These are phyloP conservation scores for Hesperia comma DNA, from an alignment of 2,888 invertebrate genomes.

Conservation along the genomic window DNA sequence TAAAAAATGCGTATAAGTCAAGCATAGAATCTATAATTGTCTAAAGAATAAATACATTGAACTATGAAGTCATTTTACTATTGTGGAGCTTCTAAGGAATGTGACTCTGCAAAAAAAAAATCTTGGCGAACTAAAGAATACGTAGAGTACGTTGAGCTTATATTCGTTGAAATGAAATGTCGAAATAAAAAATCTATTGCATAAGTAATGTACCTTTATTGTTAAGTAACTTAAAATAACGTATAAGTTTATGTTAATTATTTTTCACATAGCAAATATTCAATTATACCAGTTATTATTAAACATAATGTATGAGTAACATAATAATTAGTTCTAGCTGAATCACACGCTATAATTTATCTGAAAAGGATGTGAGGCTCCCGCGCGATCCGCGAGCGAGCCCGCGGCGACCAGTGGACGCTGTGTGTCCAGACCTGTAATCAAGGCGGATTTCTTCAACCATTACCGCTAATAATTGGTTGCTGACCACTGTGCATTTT, in stretches of 20 bases:
- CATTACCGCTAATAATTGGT: slow-evolving; percentile 61
- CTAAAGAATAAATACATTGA: slow-evolving; percentile 13
- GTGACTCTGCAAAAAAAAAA: slow-evolving; percentile 5
- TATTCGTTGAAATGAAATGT: background rate
- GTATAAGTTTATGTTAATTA: background rate
- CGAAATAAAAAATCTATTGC: background rate
- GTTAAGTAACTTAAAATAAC: too few species aligned
- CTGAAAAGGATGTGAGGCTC: slow-evolving; percentile 7
- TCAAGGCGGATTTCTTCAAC: slow-evolving; percentile 60
- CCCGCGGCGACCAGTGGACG: slow-evolving; percentile 26
- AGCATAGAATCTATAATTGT: slow-evolving; percentile 9
- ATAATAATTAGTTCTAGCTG: background rate
- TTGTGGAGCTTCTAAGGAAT: slow-evolving; percentile 16
- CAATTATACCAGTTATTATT: background rate
- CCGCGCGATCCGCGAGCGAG: slow-evolving; percentile 15
- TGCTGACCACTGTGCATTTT: slow-evolving; percentile 59
- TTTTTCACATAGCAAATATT: background rate
- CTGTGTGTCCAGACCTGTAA: slow-evolving; percentile 54
- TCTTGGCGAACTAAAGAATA: background rate
- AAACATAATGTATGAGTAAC: background rate
- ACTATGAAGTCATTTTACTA: slow-evolving; percentile 10
- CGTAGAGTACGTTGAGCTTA: background rate
- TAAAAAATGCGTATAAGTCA: slow-evolving; percentile 4
- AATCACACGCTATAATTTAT: slow-evolving; percentile 6
- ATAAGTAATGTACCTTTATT: too few species aligned